Evolutionary conservation across 2,888 invertebrate species (phyloP).

Genomic region (Subacronicta megacephala): DNA sequence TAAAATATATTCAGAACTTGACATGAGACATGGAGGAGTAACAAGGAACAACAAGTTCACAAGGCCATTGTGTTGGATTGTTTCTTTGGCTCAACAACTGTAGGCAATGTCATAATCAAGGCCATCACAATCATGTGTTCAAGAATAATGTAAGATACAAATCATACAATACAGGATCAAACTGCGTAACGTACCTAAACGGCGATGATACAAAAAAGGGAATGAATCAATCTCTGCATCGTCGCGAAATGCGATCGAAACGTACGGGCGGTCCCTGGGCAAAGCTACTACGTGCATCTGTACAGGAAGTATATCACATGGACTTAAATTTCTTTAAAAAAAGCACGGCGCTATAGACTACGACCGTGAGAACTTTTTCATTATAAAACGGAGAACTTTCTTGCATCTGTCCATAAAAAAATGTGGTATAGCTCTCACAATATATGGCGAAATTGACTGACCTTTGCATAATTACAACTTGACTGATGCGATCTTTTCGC

Average conservation of each 20-base stretch:
- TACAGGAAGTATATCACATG: slow-evolving; percentile 77
- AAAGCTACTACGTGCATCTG: slow-evolving; percentile 60
- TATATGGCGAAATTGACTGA: slow-evolving; percentile 73
- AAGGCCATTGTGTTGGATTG: slow-evolving; percentile 65
- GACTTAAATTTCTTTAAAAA: slow-evolving; percentile 62
- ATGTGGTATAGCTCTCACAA: slow-evolving; percentile 58
- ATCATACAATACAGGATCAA: slow-evolving; percentile 18
- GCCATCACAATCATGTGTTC: slow-evolving; percentile 74
- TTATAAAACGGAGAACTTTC: slow-evolving; percentile 66
- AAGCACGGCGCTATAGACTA: slow-evolving; percentile 62
- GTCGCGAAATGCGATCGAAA: slow-evolving; percentile 51
- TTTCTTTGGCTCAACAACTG: slow-evolving; percentile 56
- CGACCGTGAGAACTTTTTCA: slow-evolving; percentile 79
- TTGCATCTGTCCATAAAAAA: slow-evolving; percentile 73
- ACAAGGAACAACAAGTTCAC: slow-evolving; percentile 58
- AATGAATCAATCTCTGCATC: slow-evolving; percentile 34
- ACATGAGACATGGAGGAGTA: slow-evolving; percentile 45
- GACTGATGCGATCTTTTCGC: slow-evolving; percentile 50
- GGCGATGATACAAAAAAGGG: slow-evolving; percentile 43
- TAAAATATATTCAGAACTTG: slow-evolving; percentile 29
- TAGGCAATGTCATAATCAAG: slow-evolving; percentile 82
- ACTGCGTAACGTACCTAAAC: slow-evolving; percentile 11
- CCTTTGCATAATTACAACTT: slow-evolving; percentile 70
- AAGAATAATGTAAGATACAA: slow-evolving; percentile 37
- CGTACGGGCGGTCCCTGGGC: slow-evolving; percentile 48